phyloP scores from a whole-genome alignment of 2,797 vertebrate species.

The Phoxinus dragarum region DNA sequence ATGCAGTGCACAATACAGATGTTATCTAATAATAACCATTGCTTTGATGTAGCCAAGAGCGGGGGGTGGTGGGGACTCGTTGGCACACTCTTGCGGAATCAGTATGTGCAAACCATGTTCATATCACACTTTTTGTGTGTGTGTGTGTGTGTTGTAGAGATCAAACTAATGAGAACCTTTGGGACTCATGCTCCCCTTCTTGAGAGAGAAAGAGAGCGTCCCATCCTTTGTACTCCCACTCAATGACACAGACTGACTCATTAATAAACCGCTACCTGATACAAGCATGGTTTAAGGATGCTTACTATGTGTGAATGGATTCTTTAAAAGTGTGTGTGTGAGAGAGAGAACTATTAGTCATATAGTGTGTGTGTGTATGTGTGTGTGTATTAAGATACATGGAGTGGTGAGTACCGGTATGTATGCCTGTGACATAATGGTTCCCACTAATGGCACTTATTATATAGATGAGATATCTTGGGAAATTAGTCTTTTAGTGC shows the following conservation, averaged over 20 bases:
- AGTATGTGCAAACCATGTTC: slow-evolving; percentile 19
- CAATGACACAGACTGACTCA: slow-evolving; percentile 49
- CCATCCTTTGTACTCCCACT: slow-evolving; percentile 40
- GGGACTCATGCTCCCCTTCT: slow-evolving; percentile 48
- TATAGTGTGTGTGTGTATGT: slow-evolving; percentile 18
- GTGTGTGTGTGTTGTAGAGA: slow-evolving; percentile 45
- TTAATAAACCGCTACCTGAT: slow-evolving; percentile 43
- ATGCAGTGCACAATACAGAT: slow-evolving; percentile 36
- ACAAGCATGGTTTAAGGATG: slow-evolving; percentile 30
- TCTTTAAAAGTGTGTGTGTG: slow-evolving; percentile 11
- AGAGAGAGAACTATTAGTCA: slow-evolving; percentile 36
- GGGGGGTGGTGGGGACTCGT: background rate
- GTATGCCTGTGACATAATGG: slow-evolving; percentile 17
- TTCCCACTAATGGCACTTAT: slow-evolving; percentile 48
- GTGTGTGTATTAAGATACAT: slow-evolving; percentile 25
- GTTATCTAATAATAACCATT: slow-evolving; percentile 49
- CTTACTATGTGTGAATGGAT: slow-evolving; percentile 26
- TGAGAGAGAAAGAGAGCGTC: slow-evolving; percentile 31
- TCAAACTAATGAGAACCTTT: slow-evolving; percentile 57
- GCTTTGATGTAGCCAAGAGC: slow-evolving; percentile 43
- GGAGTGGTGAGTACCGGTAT: background rate
- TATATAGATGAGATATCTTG: slow-evolving; percentile 56
- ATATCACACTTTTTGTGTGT: slow-evolving; percentile 38
- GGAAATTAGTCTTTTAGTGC: slow-evolving; percentile 42
- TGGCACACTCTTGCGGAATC: slow-evolving; percentile 17